Base-by-base conservation (phyloP, 2,888 invertebrate genomes). In the Philonicus albiceps region DNA sequence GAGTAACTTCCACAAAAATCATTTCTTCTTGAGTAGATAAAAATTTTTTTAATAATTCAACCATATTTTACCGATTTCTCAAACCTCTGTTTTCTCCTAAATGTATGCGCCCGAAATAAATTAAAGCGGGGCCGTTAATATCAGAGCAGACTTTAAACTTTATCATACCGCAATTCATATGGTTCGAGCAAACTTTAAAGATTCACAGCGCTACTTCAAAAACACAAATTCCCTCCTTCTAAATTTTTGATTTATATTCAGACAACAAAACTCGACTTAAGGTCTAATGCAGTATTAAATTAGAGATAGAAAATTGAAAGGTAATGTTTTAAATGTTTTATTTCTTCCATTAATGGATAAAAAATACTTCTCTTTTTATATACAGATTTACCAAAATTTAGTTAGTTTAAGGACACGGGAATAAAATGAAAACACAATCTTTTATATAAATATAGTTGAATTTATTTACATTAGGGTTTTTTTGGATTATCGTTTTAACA, bases 361-460 rank as follows among this genome's bases (percentile, higher is more conserved):
- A n/a, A n/a, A n/a, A n/a, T n/a, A n/a, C n/a, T n/a, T n/a, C n/a
- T n/a, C n/a, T 31, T 3, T 31, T 31, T 31, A 31, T 31, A 0
- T 37, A 2, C 8, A 13, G 0, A 11, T 11, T 40, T 13, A 40
- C 11, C 13, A 40, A 13, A 13, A 19, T 53, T 53, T 19, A 4
- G 13, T 1, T 53, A n/a, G n/a, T 19, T 64, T 55, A 27, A 55
- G 22, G 27, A 73, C 43, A 13, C 40, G 3, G 16, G 40, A 0
- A 43, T 3, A 3, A 43, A 43, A 84, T 30, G 16, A 55, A 84
- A 43, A 84, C 37, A 34, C 13, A 11, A n/a, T 4, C 40, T 4
- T 22, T 64, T 72, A 43, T 84, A 84, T 73, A 84, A 84, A 84
- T 84, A 84, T 84, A 84, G 40, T 53, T 53, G 81, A 55, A 72